Conservation (phyloP, 2,888 invertebrate species). For the Lottia scabra region DNA sequence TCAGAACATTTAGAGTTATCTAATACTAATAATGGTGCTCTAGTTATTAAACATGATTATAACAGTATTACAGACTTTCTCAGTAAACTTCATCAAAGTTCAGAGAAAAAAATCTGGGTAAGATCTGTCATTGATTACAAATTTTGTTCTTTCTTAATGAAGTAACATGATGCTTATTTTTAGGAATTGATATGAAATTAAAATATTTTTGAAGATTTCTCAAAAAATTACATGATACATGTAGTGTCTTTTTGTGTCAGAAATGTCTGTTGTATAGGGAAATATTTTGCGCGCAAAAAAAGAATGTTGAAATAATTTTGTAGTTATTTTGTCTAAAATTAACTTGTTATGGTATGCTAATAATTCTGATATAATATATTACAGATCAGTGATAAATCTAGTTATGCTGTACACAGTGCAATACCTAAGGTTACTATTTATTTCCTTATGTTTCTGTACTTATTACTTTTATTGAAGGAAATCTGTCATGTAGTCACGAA, state of each 20-base stretch:
- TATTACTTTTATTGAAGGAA: too few species aligned
- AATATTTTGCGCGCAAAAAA: too few species aligned
- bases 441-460: too few species aligned
- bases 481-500: too few species aligned
- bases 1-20: slow-evolving; percentile 47
- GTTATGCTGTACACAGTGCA: slow-evolving; percentile 47
- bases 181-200: background rate
- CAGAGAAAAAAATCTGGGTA: slow-evolving; percentile 57
- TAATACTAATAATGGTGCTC: slow-evolving; percentile 14
- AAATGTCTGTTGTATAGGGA: too few species aligned
- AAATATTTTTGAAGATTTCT: slow-evolving; percentile 7
- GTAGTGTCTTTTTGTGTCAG: background rate
- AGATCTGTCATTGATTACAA: background rate
- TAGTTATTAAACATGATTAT: slow-evolving; percentile 44
- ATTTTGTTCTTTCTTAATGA: too few species aligned
- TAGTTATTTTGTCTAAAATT: too few species aligned
- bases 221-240: too few species aligned
- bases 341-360: too few species aligned
- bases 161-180: background rate
- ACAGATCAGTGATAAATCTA: slow-evolving; percentile 58
- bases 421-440: slow-evolving; percentile 46
- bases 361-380: slow-evolving; percentile 11
- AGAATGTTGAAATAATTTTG: too few species aligned
- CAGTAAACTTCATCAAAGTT: slow-evolving; percentile 32
- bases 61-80: slow-evolving; percentile 45